These are phyloP conservation scores for Incurvaria masculella DNA, from an alignment of 2,888 invertebrate genomes.

Conservation along the genomic window DNA sequence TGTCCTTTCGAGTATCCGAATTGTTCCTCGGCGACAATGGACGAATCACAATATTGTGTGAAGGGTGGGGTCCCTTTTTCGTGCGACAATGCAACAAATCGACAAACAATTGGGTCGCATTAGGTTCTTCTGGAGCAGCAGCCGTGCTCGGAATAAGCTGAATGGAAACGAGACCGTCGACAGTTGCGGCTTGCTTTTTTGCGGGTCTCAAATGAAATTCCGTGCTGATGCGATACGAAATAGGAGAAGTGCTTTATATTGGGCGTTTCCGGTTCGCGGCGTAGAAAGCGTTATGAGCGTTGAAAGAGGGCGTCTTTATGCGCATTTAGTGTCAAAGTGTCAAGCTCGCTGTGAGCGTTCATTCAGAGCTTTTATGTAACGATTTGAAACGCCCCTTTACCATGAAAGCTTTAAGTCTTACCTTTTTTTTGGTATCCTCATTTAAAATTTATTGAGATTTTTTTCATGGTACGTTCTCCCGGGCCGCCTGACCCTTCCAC, in stretches of 20 bases:
- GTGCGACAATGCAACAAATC: constrained; percentile 17
- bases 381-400: not conserved
- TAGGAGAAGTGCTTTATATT: not conserved
- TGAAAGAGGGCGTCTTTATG: not conserved
- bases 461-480: too few species aligned
- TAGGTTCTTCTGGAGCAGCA: constrained; percentile 20
- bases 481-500: too few species aligned
- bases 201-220: not conserved
- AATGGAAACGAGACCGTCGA: not conserved
- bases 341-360: not conserved
- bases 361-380: not conserved
- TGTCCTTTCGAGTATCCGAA: constrained; percentile 3
- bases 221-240: not conserved
- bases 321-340: not conserved
- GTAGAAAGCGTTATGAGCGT: not conserved
- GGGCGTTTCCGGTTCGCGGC: not conserved
- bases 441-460: too few species aligned
- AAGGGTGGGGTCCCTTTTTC: not conserved
- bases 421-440: too few species aligned
- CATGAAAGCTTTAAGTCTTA: too few species aligned
- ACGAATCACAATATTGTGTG: constrained; percentile 14
- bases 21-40: constrained; percentile 16
- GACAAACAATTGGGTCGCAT: constrained; percentile 33
- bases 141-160: not conserved
- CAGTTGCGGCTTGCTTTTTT: not conserved